phyloP scores from a whole-genome alignment of 2,113 vertebrate genomes.

The Lepus americanus region DNA sequence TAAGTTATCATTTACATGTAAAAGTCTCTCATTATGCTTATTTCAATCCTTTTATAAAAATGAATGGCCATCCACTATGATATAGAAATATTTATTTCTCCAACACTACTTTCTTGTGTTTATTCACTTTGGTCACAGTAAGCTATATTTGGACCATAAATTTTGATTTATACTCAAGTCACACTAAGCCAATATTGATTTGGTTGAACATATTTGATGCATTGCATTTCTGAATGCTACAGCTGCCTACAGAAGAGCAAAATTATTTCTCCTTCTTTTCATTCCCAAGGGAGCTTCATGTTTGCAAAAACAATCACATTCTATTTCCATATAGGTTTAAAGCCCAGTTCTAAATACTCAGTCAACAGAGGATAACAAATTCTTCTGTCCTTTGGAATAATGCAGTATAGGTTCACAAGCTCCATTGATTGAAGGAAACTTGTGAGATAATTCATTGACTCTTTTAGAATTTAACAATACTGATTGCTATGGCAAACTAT shows the following conservation, averaged over 20 bases:
- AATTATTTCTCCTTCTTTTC: constrained; percentile 59
- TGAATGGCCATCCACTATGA: constrained; percentile 2
- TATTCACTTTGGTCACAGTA: constrained; percentile 57
- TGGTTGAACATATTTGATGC: constrained; percentile 64
- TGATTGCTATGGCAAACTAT: not conserved
- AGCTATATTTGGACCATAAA: constrained; percentile 62
- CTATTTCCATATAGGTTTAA: not conserved
- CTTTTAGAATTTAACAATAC: not conserved
- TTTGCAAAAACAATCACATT: constrained; percentile 20
- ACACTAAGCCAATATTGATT: constrained; percentile 70
- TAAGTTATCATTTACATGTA: not conserved
- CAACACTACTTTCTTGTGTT: constrained; percentile 46
- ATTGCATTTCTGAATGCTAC: constrained; percentile 67
- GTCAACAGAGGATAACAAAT: not conserved
- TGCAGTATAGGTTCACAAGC: not conserved
- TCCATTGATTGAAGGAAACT: not conserved
- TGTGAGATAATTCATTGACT: not conserved
- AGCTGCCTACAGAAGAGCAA: constrained; percentile 53
- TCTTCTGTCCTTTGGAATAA: not conserved
- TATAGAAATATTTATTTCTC: constrained; percentile 59
- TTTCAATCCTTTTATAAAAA: constrained; percentile 50
- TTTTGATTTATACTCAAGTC: constrained; percentile 76
- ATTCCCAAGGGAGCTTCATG: constrained; percentile 41
- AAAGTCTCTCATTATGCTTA: not conserved
- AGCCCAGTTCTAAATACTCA: not conserved